Percentiles rank a stretch among this genome's conserved stretches.
phyloP scores from a whole-genome alignment of 2,888 invertebrate species.

The Choreutis nemorana region DNA sequence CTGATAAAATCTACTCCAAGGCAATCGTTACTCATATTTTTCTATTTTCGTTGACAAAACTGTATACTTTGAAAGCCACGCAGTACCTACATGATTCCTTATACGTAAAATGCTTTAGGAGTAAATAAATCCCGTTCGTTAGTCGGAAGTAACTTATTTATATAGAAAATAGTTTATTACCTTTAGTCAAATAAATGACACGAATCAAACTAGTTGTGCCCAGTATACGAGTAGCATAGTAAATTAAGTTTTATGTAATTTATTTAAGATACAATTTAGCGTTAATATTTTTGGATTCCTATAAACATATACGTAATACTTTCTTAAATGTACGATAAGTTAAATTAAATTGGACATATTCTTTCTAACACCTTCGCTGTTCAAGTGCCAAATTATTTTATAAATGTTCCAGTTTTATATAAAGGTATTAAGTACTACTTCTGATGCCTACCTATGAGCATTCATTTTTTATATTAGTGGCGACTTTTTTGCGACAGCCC shows the following conservation, averaged over 20 bases:
- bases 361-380: conserved; percentile 36
- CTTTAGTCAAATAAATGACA: conserved; percentile 63
- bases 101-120: conserved; percentile 64
- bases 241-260: conserved; percentile 55
- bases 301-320: conserved; percentile 64
- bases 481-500: too few relatives aligned
- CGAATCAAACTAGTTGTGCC: conserved; percentile 67
- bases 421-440: too few relatives aligned
- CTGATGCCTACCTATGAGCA: too few relatives aligned
- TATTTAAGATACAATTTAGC: conserved; percentile 62
- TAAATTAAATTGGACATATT: conserved; percentile 38
- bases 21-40: too few relatives aligned
- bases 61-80: too few relatives aligned
- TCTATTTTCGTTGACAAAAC: too few relatives aligned
- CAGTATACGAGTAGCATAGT: conserved; percentile 65
- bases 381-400: conserved; percentile 56
- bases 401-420: too few relatives aligned
- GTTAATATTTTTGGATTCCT: conserved; percentile 68
- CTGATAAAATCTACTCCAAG: too few relatives aligned
- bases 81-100: too few relatives aligned
- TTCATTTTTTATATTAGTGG: too few relatives aligned
- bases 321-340: conserved; percentile 32
- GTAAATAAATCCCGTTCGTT: conserved; percentile 60
- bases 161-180: conserved; percentile 57
- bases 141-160: conserved; percentile 64